Conservation (phyloP, 2,888 invertebrate genomes). For the Microdon myrmicae region DNA sequence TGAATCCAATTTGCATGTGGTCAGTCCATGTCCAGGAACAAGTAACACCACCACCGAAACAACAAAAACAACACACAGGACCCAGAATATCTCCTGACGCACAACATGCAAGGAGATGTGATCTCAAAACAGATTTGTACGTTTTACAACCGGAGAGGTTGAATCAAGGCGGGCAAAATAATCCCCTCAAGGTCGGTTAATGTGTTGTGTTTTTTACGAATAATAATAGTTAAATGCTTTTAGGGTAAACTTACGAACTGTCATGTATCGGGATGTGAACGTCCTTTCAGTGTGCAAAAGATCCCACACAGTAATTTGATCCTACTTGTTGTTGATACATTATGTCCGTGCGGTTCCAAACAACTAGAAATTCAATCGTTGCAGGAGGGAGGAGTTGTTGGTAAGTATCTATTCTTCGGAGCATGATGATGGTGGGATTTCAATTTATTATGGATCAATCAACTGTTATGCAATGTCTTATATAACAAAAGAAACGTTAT, state of each 20-base stretch:
- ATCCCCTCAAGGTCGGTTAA: conserved; percentile 77
- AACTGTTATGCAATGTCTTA: too few relatives aligned
- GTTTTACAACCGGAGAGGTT: conserved; percentile 83
- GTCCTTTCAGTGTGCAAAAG: conserved; percentile 92
- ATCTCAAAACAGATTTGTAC: conserved; percentile 88
- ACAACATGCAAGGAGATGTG: conserved; percentile 80
- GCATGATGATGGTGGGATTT: neutral
- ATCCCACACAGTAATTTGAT: conserved; percentile 91
- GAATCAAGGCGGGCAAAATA: conserved; percentile 80
- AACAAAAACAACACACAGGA: conserved; percentile 60
- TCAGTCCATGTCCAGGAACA: conserved; percentile 58
- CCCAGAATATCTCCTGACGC: conserved; percentile 69
- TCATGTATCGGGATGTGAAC: conserved; percentile 87
- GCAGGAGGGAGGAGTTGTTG: conserved; percentile 72
- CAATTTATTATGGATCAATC: too few relatives aligned
- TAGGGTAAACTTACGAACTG: conserved; percentile 87
- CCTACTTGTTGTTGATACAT: conserved; percentile 86
- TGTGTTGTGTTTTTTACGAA: neutral
- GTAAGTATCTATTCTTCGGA: too few relatives aligned
- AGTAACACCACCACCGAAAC: conserved; percentile 63
- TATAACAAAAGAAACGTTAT: too few relatives aligned
- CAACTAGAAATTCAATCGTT: conserved; percentile 83
- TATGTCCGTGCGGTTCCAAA: conserved; percentile 89
- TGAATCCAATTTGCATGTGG: neutral
- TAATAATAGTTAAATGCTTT: conserved; percentile 6